Percentiles rank a stretch among this genome's conserved stretches.
These are phyloP conservation scores for Diloba caeruleocephala DNA, from an alignment of 2,888 invertebrate species.

Conservation along the genomic window DNA sequence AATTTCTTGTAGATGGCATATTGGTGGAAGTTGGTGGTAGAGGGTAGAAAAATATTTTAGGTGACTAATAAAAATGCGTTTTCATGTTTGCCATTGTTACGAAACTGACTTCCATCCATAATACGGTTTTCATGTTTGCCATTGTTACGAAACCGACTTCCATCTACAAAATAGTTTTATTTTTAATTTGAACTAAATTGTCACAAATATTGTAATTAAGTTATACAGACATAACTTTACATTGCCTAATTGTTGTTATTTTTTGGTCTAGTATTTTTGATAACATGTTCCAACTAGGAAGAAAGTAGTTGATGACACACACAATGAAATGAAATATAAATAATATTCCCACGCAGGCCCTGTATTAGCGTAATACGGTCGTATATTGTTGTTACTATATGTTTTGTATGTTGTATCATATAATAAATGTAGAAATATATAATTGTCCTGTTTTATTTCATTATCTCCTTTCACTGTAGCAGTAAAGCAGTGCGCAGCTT, in stretches of 20 bases:
- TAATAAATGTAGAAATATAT: slow-evolving; percentile 68
- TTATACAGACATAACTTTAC: slow-evolving; percentile 25
- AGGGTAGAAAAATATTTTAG: too few species aligned
- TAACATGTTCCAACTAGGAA: slow-evolving; percentile 39
- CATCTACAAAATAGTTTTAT: slow-evolving; percentile 15
- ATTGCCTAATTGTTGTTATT: slow-evolving; percentile 25
- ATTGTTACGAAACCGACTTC: slow-evolving; percentile 23
- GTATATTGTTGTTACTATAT: slow-evolving; percentile 71
- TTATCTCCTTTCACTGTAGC: too few species aligned
- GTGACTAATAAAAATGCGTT: too few species aligned
- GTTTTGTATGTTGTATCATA: slow-evolving; percentile 77
- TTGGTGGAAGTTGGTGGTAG: too few species aligned
- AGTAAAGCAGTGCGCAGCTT: too few species aligned
- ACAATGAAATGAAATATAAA: too few species aligned
- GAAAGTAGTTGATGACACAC: slow-evolving; percentile 26
- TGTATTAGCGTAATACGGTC: slow-evolving; percentile 33
- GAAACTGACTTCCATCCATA: too few species aligned
- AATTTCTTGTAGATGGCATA: too few species aligned
- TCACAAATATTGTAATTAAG: slow-evolving; percentile 29
- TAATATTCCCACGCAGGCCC: slow-evolving; percentile 32
- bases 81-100: too few species aligned
- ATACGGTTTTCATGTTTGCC: background rate
- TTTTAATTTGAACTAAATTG: slow-evolving; percentile 22
- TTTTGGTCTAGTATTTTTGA: slow-evolving; percentile 37
- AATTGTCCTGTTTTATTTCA: background rate